Percentiles rank a stretch among this genome's conserved stretches.
phyloP scores from a whole-genome alignment of 1,140 invertebrate genomes.

The Cotesia vestalis region DNA sequence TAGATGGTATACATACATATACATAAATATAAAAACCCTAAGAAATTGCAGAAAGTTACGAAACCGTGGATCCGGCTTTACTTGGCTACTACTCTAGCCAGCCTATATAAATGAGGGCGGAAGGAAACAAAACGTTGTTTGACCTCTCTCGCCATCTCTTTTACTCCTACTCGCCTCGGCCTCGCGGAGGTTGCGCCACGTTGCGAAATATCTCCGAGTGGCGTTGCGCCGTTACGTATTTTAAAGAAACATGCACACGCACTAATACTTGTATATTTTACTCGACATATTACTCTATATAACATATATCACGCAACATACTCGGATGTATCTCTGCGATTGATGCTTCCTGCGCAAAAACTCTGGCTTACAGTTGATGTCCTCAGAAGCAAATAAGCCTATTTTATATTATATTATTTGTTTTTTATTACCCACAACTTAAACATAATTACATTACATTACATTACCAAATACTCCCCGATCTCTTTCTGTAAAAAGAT shows the following conservation, averaged over 20 bases:
- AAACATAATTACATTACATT: too few relatives aligned
- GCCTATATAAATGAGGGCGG: conserved; percentile 36
- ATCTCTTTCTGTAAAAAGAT: conserved; percentile 46
- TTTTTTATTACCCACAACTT: too few relatives aligned
- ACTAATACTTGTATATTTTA: too few relatives aligned
- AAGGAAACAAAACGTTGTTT: conserved; percentile 28
- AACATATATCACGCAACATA: neutral
- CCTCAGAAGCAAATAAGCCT: too few relatives aligned
- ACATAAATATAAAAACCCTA: neutral
- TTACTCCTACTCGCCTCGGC: conserved; percentile 1
- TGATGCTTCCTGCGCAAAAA: conserved; percentile 7
- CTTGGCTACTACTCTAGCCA: conserved; percentile 22
- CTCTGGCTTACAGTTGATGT: neutral
- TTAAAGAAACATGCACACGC: neutral
- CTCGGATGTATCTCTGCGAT: conserved; percentile 7
- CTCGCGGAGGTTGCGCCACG: conserved; percentile 22
- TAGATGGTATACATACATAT: too few relatives aligned
- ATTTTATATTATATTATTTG: too few relatives aligned
- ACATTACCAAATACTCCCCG: too few relatives aligned
- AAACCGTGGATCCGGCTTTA: conserved; percentile 32
- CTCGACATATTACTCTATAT: too few relatives aligned
- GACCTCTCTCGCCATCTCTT: conserved; percentile 7
- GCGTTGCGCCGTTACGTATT: conserved; percentile 14
- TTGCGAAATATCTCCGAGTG: conserved; percentile 16
- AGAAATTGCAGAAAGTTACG: conserved; percentile 31